Percentiles rank a stretch among this genome's conserved stretches.
phyloP scores from a whole-genome alignment of 1,140 invertebrate species.

The Ceratina calcarata region DNA sequence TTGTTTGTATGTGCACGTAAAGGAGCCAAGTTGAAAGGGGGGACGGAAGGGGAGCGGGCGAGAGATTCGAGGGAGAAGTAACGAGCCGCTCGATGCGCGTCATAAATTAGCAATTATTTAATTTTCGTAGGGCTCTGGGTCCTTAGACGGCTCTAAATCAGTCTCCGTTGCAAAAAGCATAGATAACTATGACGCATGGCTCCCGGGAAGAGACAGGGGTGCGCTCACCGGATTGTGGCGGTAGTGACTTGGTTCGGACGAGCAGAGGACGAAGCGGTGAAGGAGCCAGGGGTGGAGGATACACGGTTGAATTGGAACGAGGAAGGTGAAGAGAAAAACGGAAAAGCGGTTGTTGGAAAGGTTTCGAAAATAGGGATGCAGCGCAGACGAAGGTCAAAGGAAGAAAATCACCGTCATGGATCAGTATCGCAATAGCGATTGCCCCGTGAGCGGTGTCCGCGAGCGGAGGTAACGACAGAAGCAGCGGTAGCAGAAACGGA shows the following conservation, averaged over 20 bases:
- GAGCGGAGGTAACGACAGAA: not conserved
- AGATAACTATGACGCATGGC: conserved; percentile 81
- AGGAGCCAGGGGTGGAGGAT: not conserved
- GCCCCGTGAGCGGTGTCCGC: conserved; percentile 12
- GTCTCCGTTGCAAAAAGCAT: conserved; percentile 81
- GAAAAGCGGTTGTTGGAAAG: not conserved
- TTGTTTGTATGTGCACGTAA: not conserved
- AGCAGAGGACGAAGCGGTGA: conserved; percentile 27
- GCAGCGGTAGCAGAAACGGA: not conserved
- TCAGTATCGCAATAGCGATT: conserved; percentile 32
- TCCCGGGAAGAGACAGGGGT: conserved; percentile 73
- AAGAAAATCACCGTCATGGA: conserved; percentile 13
- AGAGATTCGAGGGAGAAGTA: conserved; percentile 42
- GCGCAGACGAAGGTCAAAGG: not conserved
- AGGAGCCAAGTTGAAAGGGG: not conserved
- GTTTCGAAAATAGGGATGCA: not conserved
- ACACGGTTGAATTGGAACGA: conserved; percentile 6
- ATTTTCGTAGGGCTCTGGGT: conserved; percentile 80
- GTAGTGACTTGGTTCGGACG: conserved; percentile 61
- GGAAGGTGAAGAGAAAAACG: conserved; percentile 1
- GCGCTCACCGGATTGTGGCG: conserved; percentile 64
- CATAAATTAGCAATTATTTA: conserved; percentile 82
- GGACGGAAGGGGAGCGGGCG: not conserved
- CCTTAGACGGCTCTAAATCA: conserved; percentile 82
- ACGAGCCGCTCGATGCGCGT: conserved; percentile 76